Base-by-base conservation (phyloP, 2,888 invertebrate genomes). In the Drosophila macrospina region DNA sequence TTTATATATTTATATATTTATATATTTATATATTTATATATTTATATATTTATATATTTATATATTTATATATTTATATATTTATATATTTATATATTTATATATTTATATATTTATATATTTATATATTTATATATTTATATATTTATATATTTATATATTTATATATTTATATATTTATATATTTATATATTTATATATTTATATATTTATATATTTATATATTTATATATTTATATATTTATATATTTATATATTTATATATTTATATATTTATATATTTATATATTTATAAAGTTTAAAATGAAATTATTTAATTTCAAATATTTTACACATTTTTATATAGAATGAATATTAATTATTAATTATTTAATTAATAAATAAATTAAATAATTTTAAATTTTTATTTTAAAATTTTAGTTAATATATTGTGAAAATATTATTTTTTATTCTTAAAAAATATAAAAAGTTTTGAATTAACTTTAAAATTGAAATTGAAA, bases 181-280 rank as follows among this genome's bases (percentile, higher is more conserved):
- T 15, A 10, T 42, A 7, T 42, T 10, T 42, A 10, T 42, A 10
- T 42, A 6, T 42, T 11, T 13, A 5, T 41, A 15, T 41, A 16
- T 42, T 24, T 42, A 8, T 42, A n/a, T 42, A 42, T 42, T 10
- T 42, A 4, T 32, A 47, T 1, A 20, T 24, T 11, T 26, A 24
- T 28, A 24, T 41, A 26, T 24, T 30, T 32, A 30, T 34, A 42
- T 41, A 48, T 57, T 39, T 28, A 20, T 37, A 51, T 51, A 37
- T 51, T 39, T 13, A 13, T 13, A 11, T 26, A 47, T 32, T 32
- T 47, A 15, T 50, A 50, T 47, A 20, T 50, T 4, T 24, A 34
- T 48, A 20, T 34, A n/a, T 36, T 15, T 36, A 2, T 11, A 7
- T 16, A 48, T 30, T 10, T n/a, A 13, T 50, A 36, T n/a, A n/a